Evolutionary conservation across 1,140 invertebrate species (phyloP).

Genomic region (Aphelenchoides besseyi): DNA sequence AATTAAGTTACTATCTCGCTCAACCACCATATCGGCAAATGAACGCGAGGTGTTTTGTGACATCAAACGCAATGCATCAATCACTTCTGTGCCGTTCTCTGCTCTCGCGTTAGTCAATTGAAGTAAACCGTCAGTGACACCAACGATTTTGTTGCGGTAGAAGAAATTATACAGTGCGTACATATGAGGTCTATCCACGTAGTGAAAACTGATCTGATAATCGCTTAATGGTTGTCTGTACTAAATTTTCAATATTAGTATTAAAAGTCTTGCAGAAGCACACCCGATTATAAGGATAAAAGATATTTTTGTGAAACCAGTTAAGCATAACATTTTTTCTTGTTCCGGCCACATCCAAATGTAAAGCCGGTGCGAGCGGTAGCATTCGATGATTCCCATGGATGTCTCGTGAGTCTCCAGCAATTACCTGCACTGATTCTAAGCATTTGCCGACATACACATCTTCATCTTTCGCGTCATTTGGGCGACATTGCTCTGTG

Average conservation of each 20-base stretch:
- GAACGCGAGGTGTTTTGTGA: neutral
- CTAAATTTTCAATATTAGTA: neutral
- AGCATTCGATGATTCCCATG: constrained; percentile 6
- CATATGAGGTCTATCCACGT: constrained; percentile 32
- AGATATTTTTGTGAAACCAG: neutral
- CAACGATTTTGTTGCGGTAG: constrained; percentile 30
- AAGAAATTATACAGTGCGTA: constrained; percentile 43
- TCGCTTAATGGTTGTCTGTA: constrained; percentile 36
- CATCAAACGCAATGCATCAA: neutral
- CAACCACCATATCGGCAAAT: neutral
- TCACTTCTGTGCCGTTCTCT: neutral
- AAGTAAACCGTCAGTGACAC: constrained; percentile 14
- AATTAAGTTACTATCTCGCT: neutral
- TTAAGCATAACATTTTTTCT: neutral
- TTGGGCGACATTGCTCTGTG: constrained; percentile 70
- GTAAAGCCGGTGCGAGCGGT: neutral
- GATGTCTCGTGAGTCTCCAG: constrained; percentile 9
- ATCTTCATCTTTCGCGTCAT: constrained; percentile 78
- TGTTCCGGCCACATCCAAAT: neutral
- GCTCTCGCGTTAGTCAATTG: neutral
- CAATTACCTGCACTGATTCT: neutral
- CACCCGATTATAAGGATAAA: neutral
- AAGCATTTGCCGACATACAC: constrained; percentile 76
- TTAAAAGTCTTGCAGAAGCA: neutral
- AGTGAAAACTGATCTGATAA: constrained; percentile 46